Conservation (phyloP, 2,888 invertebrate genomes). For the Portevinia maculata region DNA sequence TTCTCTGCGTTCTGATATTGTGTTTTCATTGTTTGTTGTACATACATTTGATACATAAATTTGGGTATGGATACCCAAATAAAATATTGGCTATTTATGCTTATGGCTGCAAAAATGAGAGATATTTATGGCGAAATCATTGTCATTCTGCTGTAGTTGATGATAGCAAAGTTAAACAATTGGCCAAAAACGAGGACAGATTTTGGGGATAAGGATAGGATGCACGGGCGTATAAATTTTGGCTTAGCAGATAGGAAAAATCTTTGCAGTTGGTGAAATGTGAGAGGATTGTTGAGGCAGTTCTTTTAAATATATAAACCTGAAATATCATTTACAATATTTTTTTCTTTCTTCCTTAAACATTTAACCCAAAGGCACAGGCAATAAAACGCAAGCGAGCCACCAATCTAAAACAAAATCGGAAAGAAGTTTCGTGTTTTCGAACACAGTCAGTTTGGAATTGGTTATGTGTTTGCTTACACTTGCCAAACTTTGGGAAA, state of each 20-base stretch:
- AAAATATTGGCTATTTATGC: slow-evolving; percentile 11
- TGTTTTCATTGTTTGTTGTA: slow-evolving; percentile 69
- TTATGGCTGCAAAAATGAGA: slow-evolving; percentile 26
- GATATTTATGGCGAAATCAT: slow-evolving; percentile 8
- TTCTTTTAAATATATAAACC: not conserved
- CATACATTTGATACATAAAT: slow-evolving; percentile 31
- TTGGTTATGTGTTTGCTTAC: too few species aligned
- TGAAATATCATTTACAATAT: not conserved
- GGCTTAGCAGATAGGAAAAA: slow-evolving; percentile 11
- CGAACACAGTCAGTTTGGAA: too few species aligned
- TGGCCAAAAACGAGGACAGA: slow-evolving; percentile 5
- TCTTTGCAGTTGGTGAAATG: slow-evolving; percentile 14
- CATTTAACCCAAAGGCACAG: too few species aligned
- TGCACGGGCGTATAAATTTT: not conserved
- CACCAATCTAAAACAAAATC: too few species aligned
- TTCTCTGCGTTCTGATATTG: slow-evolving; percentile 42
- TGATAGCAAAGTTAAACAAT: not conserved
- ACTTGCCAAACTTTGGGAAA: too few species aligned
- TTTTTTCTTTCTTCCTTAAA: too few species aligned
- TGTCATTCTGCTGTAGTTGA: slow-evolving; percentile 8
- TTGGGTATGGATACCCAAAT: slow-evolving; percentile 3
- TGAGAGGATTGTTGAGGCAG: slow-evolving; percentile 29
- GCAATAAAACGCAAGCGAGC: too few species aligned
- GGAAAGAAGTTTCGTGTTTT: too few species aligned
- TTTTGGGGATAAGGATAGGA: not conserved